These are phyloP conservation scores for Lissonota sp. DNA, from an alignment of 2,888 invertebrate genomes.

Conservation along the genomic window DNA sequence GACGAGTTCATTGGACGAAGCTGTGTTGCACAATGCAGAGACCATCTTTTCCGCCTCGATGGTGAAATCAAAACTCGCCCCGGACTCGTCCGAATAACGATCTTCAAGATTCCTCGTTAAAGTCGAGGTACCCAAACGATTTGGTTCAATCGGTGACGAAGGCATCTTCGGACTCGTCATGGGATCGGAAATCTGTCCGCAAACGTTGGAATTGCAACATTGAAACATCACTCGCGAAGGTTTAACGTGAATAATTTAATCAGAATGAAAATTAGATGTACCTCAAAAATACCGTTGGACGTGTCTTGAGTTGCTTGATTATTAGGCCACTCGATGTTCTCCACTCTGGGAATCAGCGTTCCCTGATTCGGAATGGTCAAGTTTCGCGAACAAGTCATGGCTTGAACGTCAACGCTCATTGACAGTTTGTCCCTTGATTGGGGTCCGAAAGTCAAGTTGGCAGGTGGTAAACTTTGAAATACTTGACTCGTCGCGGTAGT, in stretches of 20 bases:
- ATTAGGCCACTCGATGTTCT: constrained; percentile 69
- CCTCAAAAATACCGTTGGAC: constrained; percentile 48
- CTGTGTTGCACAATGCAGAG: constrained; percentile 86
- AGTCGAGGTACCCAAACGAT: neutral
- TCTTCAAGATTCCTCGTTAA: constrained; percentile 71
- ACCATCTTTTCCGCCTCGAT: constrained; percentile 87
- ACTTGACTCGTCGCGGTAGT: constrained; percentile 55
- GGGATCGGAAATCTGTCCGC: constrained; percentile 29
- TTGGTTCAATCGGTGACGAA: constrained; percentile 21
- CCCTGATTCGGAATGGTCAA: constrained; percentile 12
- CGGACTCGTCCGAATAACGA: constrained; percentile 84
- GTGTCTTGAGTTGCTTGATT: constrained; percentile 43
- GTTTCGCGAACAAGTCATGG: constrained; percentile 44
- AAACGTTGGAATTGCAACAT: neutral
- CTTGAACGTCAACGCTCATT: constrained; percentile 49
- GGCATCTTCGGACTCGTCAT: constrained; percentile 18
- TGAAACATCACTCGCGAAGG: neutral
- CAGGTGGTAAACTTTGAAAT: constrained; percentile 70
- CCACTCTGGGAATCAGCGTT: neutral
- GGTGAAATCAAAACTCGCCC: constrained; percentile 86
- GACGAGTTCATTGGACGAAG: constrained; percentile 76
- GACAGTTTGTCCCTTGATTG: constrained; percentile 68
- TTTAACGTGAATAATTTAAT: neutral
- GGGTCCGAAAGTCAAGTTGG: constrained; percentile 56
- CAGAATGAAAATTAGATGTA: constrained; percentile 7